phyloP scores from a whole-genome alignment of 2,888 invertebrate species.

The Pinctada fucata region DNA sequence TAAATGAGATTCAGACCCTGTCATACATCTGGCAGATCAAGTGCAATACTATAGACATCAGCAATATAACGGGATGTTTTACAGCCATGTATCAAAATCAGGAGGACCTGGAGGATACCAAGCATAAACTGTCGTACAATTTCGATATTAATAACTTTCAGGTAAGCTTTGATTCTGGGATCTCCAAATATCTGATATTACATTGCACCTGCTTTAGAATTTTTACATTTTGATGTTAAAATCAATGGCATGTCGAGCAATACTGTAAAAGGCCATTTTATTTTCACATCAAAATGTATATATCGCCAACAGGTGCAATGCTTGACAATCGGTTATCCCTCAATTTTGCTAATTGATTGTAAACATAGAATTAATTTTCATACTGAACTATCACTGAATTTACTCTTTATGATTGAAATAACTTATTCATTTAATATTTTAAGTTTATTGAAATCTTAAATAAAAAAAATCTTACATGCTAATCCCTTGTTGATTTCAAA shows the following conservation, averaged over 20 bases:
- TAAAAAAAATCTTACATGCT: too few relatives aligned
- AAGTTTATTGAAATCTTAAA: too few relatives aligned
- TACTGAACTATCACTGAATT: too few relatives aligned
- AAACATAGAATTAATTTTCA: too few relatives aligned
- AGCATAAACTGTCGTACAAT: conserved; percentile 80
- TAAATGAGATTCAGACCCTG: conserved; percentile 86
- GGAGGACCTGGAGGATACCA: conserved; percentile 55
- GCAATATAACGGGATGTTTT: not conserved
- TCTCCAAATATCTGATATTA: not conserved
- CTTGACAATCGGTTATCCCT: too few relatives aligned
- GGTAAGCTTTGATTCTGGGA: conserved; percentile 77
- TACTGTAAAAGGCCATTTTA: too few relatives aligned
- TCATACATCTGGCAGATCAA: conserved; percentile 91
- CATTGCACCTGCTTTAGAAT: not conserved
- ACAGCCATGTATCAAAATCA: conserved; percentile 76
- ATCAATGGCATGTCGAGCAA: not conserved
- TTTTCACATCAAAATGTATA: too few relatives aligned
- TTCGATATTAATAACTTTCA: conserved; percentile 90
- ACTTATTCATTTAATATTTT: too few relatives aligned
- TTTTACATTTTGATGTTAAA: not conserved
- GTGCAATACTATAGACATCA: conserved; percentile 48
- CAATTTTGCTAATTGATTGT: too few relatives aligned
- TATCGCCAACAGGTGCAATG: too few relatives aligned
- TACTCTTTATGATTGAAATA: too few relatives aligned
- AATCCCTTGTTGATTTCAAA: too few relatives aligned